phyloP scores from a whole-genome alignment of 2,888 invertebrate species.

The Rhamnusium bicolor region DNA sequence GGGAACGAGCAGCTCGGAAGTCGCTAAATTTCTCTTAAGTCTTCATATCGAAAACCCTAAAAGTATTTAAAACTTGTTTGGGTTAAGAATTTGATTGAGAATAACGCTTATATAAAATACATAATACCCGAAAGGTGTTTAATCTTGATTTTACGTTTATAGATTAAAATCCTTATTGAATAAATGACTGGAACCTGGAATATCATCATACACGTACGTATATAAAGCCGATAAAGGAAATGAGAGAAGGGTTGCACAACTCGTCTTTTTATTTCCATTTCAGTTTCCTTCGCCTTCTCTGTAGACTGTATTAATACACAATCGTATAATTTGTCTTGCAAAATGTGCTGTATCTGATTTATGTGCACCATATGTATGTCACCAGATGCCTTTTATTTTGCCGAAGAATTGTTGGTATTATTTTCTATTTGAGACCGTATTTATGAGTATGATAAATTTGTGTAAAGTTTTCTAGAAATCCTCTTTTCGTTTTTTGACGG shows the following conservation, averaged over 20 bases:
- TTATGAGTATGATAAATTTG: conserved; percentile 11
- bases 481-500: neutral
- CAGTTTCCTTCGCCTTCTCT: neutral
- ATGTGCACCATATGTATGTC: conserved; percentile 13
- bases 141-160: conserved; percentile 1
- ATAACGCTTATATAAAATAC: neutral
- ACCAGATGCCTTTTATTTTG: conserved; percentile 11
- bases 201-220: neutral
- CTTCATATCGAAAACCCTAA: too few relatives aligned
- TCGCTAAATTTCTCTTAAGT: too few relatives aligned
- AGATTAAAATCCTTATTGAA: conserved; percentile 8
- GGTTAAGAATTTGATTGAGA: too few relatives aligned
- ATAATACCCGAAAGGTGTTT: neutral
- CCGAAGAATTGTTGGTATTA: conserved; percentile 10
- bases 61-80: too few relatives aligned
- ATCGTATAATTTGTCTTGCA: conserved; percentile 15
- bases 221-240: neutral
- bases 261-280: neutral
- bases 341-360: conserved; percentile 10
- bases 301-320: conserved; percentile 10
- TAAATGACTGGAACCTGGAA: conserved; percentile 12
- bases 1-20: too few relatives aligned
- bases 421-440: conserved; percentile 2
- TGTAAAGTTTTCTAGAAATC: neutral
- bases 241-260: neutral